phyloP scores from a whole-genome alignment of 92 coral and sea anemone species.

The Parazoanthus swiftii region DNA sequence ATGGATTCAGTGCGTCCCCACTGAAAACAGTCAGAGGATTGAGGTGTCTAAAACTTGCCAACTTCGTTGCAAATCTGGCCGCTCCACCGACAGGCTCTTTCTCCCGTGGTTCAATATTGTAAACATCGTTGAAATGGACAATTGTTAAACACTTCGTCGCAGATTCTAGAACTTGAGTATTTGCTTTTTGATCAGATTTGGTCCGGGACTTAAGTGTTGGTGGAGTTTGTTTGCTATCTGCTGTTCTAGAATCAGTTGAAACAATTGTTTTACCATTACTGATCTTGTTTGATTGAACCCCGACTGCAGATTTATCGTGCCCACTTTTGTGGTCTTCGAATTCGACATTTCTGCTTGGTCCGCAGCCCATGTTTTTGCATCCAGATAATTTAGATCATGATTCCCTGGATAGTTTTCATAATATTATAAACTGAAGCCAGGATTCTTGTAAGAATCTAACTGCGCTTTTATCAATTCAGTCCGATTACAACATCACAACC shows the following conservation, averaged over 20 bases:
- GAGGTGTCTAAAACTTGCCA: constrained; percentile 78
- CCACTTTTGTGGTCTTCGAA: not conserved
- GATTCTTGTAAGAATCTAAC: not conserved
- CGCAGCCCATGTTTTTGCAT: constrained; percentile 27
- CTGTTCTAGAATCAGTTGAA: not conserved
- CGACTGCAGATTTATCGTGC: constrained; percentile 3
- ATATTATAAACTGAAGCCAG: not conserved
- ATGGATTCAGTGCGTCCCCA: constrained; percentile 95
- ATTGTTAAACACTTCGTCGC: constrained; percentile 58
- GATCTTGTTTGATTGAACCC: not conserved
- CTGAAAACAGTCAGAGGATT: constrained; percentile 89
- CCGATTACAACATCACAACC: not conserved
- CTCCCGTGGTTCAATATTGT: constrained; percentile 95
- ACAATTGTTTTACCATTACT: not conserved
- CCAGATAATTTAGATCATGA: not conserved
- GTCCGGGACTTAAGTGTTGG: not conserved
- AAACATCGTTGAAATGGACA: constrained; percentile 96
- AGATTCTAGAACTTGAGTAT: not conserved
- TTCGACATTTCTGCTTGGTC: constrained; percentile 20
- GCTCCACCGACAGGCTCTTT: constrained; percentile 99
- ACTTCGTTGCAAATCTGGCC: constrained; percentile 90
- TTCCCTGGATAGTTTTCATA: not conserved
- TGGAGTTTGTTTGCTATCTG: not conserved
- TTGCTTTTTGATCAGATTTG: not conserved
- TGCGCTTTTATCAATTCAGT: not conserved